A percentile compares a stretch with the other conserved stretches of the same genome.
Evolutionary conservation across 2,797 vertebrate species (phyloP).

Genomic region (Enteromius trimaculatus): DNA sequence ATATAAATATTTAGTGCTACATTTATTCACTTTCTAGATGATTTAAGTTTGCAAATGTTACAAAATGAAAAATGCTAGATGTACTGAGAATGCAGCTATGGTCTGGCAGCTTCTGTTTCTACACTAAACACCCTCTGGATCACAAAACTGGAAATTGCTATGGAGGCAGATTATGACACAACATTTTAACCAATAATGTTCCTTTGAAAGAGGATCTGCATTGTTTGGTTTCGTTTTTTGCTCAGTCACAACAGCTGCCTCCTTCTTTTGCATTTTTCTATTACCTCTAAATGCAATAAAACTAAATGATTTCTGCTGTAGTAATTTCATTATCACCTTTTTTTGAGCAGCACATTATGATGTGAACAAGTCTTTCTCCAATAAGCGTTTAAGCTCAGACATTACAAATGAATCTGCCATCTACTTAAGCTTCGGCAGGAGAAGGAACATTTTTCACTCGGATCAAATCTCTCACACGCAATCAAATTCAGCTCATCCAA

Average conservation of each 20-base stretch:
- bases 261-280: background rate
- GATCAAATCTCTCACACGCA: slow-evolving; percentile 24
- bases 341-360: background rate
- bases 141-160: background rate
- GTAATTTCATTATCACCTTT: background rate
- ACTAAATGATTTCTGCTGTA: background rate
- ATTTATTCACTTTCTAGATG: background rate
- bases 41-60: background rate
- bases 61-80: background rate
- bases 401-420: slow-evolving; percentile 19
- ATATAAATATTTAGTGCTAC: too few relatives aligned
- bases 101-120: background rate
- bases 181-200: background rate
- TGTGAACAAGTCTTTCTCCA: background rate
- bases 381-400: slow-evolving; percentile 9
- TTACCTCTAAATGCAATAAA: background rate
- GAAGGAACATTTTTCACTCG: slow-evolving; percentile 19
- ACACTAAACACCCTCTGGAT: background rate
- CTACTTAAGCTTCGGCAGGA: background rate
- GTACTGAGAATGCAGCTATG: background rate
- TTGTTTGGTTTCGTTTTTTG: background rate
- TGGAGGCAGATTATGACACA: background rate
- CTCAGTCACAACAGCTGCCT: background rate
- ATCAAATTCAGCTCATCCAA: slow-evolving; percentile 5
- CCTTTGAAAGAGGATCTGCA: background rate